Evolutionary conservation across 2,888 invertebrate species (phyloP).

Genomic region (Itoplectis maculator): DNA sequence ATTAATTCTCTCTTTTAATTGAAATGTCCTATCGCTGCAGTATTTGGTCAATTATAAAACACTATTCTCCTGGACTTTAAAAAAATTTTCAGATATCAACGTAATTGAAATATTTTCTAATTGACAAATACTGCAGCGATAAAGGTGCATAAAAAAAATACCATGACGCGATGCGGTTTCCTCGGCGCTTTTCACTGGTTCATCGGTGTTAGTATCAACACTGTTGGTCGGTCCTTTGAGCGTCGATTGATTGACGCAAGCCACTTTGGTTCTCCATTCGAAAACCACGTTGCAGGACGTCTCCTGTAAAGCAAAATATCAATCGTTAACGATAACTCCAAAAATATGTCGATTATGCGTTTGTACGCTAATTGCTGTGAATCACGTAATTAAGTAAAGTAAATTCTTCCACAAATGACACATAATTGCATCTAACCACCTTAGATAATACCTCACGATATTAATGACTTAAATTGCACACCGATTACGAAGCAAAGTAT

Average conservation of each 20-base stretch:
- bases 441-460: background rate
- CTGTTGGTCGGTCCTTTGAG: background rate
- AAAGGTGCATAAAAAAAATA: too few species aligned
- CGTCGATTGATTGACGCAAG: slow-evolving; percentile 66
- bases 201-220: background rate
- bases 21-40: too few species aligned
- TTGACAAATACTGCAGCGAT: slow-evolving; percentile 34
- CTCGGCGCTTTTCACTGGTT: slow-evolving; percentile 35
- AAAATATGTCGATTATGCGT: background rate
- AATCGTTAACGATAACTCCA: too few species aligned
- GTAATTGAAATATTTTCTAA: background rate
- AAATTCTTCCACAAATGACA: background rate
- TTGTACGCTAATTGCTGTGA: background rate
- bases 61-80: background rate
- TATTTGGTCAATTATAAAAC: too few species aligned
- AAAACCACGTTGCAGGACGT: slow-evolving; percentile 74
- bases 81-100: too few species aligned
- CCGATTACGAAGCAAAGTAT: background rate
- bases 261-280: slow-evolving; percentile 76
- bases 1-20: too few species aligned
- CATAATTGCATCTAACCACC: background rate
- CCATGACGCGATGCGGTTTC: slow-evolving; percentile 30
- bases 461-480: background rate
- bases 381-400: background rate
- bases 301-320: slow-evolving; percentile 74